Evolutionary conservation across 2,888 invertebrate genomes (phyloP), one percentile per base, ranked within the genome.

Genomic region (Pseudanteris insignis): DNA sequence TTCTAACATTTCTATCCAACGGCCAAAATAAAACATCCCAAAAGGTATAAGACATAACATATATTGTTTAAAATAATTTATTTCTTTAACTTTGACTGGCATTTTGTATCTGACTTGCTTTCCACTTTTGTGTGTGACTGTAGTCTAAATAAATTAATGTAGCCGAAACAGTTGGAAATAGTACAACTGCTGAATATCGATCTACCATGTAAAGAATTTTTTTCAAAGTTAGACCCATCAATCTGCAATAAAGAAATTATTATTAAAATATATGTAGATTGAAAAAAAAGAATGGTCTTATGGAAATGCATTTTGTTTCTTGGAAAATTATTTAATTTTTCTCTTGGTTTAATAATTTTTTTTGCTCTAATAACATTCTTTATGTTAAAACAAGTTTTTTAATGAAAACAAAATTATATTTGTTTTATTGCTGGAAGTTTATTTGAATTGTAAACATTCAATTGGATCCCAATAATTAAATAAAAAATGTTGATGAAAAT

Each of bases 121-220:
- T 92, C 88, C 90, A 92, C 81, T 84, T 81, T 67, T 83, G 86
- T 0, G 92, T 93, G 69, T 86, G 86, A 47, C 81, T 84, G 83
- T 86, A 89, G 76, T 93, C 93, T 2, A 86, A 83, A 80, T 83
- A 89, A 72, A 93, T 91, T 1, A 84, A 71, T 12, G 81, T 71
- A 15, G 75, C 80, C 48, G 86, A 75, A 64, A 88, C 64, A 24
- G 85, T 81, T 9, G 92, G 92, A 74, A 91, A 86, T 53, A 86
- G 72, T 62, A 89, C 85, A 69, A 88, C 87, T 69, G 86, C 81
- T 66, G 86, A 81, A 82, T 92, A 91, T 74, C 85, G 85, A 67
- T 81, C 84, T 55, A 88, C 7, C 6, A 41, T n/a, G 8, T 38
- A 38, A 6, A 13, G 7, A 15, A 38, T 3, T 10, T 11, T 24